Evolutionary conservation across 2,113 vertebrate species (phyloP).

Genomic region (Sceloporus undulatus): DNA sequence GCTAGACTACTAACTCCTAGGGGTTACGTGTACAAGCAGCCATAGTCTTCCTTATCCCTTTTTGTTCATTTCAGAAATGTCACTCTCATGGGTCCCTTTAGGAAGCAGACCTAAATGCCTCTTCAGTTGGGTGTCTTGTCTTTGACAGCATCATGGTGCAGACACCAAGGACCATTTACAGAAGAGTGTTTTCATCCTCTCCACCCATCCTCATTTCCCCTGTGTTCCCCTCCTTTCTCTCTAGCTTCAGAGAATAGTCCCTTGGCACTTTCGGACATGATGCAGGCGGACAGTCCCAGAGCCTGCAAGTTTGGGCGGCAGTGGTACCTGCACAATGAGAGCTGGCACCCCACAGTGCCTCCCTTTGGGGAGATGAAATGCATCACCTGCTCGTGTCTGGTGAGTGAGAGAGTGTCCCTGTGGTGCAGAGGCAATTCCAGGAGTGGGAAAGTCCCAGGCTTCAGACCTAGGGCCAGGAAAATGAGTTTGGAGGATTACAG

Average conservation of each 20-base stretch:
- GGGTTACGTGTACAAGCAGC: no score
- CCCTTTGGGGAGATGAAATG: slow-evolving; percentile 97
- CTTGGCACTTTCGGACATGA: slow-evolving; percentile 86
- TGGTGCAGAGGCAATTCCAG: not conserved
- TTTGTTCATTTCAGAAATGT: no score
- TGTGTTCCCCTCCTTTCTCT: slow-evolving; percentile 8
- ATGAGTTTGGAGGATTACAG: not conserved
- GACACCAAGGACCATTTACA: not conserved
- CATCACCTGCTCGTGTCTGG: slow-evolving; percentile 97
- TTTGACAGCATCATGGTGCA: not conserved
- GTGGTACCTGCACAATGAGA: slow-evolving; percentile 94
- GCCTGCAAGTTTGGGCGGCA: slow-evolving; percentile 93
- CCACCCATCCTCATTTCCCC: not conserved
- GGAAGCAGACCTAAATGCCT: no score
- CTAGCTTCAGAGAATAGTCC: slow-evolving; percentile 75
- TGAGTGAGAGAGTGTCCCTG: slow-evolving; percentile 76
- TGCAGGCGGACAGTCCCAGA: slow-evolving; percentile 92
- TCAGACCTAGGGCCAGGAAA: no score
- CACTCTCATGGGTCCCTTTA: no score
- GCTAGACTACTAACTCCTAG: no score
- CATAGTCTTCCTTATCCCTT: no score
- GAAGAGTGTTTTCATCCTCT: no score
- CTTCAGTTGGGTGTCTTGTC: no score
- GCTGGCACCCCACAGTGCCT: slow-evolving; percentile 93
- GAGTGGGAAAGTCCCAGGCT: no score